Conservation (phyloP, 2,888 invertebrate species). For the Escarpia spicata region DNA sequence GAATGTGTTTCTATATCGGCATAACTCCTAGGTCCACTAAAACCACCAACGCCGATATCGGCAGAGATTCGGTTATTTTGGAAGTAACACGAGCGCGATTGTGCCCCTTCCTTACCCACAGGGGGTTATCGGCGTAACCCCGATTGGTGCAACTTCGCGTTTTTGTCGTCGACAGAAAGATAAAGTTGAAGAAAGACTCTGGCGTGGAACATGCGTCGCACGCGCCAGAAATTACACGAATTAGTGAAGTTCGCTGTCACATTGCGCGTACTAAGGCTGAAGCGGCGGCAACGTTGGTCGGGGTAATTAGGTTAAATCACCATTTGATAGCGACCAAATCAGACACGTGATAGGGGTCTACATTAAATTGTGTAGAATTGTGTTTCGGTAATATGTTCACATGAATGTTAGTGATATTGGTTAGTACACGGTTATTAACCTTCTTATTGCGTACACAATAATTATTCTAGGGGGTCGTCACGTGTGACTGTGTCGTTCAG, state of each 20-base stretch:
- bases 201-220: not conserved
- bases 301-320: no score
- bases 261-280: no score
- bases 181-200: not conserved
- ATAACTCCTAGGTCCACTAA: not conserved
- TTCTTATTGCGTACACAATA: no score
- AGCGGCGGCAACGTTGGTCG: no score
- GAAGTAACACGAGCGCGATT: conserved; percentile 1
- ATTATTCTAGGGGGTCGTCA: no score
- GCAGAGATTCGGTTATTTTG: not conserved
- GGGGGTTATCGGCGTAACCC: not conserved
- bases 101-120: not conserved
- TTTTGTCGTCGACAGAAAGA: not conserved
- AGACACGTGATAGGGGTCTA: no score
- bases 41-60: not conserved
- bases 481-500: no score
- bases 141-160: not conserved
- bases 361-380: no score
- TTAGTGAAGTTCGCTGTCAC: not conserved
- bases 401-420: no score
- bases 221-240: not conserved
- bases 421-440: no score
- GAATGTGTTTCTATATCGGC: not conserved
- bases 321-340: no score
- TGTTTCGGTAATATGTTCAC: no score